Conservation (phyloP, 2,797 vertebrate species). For the Cichlasoma orientale region DNA sequence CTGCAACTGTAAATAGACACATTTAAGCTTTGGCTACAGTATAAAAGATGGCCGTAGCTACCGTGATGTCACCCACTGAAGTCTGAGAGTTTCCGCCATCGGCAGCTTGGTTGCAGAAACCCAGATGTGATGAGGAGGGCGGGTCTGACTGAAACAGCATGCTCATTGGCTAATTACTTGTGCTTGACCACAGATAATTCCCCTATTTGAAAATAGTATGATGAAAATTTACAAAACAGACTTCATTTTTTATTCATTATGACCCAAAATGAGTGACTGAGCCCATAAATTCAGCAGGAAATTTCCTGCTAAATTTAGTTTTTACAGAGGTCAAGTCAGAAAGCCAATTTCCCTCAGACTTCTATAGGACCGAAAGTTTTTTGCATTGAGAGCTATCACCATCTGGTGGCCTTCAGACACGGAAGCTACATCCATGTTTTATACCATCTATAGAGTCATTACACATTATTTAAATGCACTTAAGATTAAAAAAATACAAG, state of each 20-base stretch:
- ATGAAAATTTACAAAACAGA: background rate
- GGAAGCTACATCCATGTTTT: background rate
- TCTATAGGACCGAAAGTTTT: background rate
- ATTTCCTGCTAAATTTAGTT: no score
- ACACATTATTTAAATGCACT: background rate
- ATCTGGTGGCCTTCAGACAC: background rate
- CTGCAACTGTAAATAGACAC: background rate
- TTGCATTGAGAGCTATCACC: background rate
- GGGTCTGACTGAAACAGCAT: background rate
- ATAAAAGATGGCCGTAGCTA: background rate
- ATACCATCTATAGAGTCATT: background rate
- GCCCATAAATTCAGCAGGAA: background rate
- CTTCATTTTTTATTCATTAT: background rate
- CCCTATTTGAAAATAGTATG: background rate
- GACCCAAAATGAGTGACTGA: background rate
- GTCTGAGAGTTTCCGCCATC: background rate
- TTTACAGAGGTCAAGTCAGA: background rate
- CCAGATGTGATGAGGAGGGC: background rate
- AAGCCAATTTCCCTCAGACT: background rate
- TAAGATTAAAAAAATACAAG: background rate
- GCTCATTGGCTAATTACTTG: background rate
- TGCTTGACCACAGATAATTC: background rate
- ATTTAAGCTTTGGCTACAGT: background rate
- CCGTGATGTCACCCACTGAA: background rate
- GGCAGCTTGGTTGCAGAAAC: background rate